These are phyloP conservation scores for Habrosyne pyritoides DNA, from an alignment of 2,888 invertebrate species.

Conservation along the genomic window DNA sequence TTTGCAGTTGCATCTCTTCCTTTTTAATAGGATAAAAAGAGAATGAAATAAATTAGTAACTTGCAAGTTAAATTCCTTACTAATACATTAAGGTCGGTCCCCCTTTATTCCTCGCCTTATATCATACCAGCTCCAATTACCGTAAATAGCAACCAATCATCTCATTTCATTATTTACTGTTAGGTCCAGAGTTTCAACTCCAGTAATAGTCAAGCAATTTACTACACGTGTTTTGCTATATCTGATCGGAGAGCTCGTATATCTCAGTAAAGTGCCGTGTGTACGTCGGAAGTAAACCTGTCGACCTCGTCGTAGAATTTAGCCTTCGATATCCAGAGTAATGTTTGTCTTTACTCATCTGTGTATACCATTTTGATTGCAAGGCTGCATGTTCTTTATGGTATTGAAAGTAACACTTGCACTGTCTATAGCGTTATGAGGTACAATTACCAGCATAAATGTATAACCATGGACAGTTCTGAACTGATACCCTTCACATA, in stretches of 20 bases:
- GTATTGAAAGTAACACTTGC: background rate
- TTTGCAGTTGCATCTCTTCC: too few relatives aligned
- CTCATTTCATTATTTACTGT: constrained; percentile 2
- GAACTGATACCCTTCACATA: too few relatives aligned
- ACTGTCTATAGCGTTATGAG: background rate
- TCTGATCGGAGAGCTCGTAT: constrained; percentile 16
- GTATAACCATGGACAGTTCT: too few relatives aligned
- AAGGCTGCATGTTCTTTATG: constrained; percentile 3
- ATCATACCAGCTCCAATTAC: background rate
- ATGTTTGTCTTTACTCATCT: constrained; percentile 3
- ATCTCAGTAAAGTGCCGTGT: constrained; percentile 22
- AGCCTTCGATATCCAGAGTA: background rate
- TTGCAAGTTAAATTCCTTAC: too few relatives aligned
- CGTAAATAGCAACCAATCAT: background rate
- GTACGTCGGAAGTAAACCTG: constrained; percentile 39
- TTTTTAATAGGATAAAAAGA: too few relatives aligned
- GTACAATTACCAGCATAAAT: too few relatives aligned
- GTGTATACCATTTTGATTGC: constrained; percentile 1
- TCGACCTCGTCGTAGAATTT: constrained; percentile 33
- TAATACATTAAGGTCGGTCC: background rate
- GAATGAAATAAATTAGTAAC: too few relatives aligned
- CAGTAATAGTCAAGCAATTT: background rate
- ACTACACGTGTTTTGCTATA: background rate
- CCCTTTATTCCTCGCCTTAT: background rate
- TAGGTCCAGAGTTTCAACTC: background rate